Base-by-base conservation (phyloP, 2,797 vertebrate species). In the Hydrolagus colliei region DNA sequence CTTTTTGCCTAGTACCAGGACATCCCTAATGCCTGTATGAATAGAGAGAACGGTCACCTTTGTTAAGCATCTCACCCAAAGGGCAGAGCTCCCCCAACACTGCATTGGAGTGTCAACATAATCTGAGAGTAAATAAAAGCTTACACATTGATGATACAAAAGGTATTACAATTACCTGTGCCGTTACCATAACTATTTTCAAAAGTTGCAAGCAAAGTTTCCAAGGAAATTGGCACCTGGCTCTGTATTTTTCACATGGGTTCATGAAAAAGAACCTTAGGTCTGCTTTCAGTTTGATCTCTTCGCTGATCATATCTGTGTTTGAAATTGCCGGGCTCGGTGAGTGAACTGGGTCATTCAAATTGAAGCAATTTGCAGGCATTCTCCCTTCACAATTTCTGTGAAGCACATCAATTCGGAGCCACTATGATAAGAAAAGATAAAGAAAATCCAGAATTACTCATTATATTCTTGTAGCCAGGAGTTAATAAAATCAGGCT, bases 251-350 rank as follows among this genome's bases (percentile, higher is more conserved):
- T 91, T 99, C 97, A 94, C 97, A 99, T 0, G 98, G 98, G 87
- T 93, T 99, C 98, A 99, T 99, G 89, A 98, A 99, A 92, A 98
- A 99, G 90, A 95, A 99, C 88, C 88, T 96, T 86, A 99, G 93
- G 90, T 99, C 98, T 88, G 97, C 95, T 90, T 94, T 95, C 87
- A 99, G 91, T 12, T 86, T 88, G 0, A 90, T 87, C 88, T 94
- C 94, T 78, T 89, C 91, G 65, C 93, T 91, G 72, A 94, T 95
- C 79, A 92, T 86, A 65, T 93, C 88, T 9, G 94, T 10, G 2
- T 9, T 18, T 0, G 18, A 10, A 4, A 5, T 9, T 20, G 18
- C 3, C 8, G 52, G 59, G 20, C 20, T 20, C 10, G 14, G 22
- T 35, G 59, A n/a, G 41, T 9, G 41, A 9, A 2, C 20, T 1